Evolutionary conservation across 2,888 invertebrate species (phyloP).

Genomic region (Pinctada fucata): DNA sequence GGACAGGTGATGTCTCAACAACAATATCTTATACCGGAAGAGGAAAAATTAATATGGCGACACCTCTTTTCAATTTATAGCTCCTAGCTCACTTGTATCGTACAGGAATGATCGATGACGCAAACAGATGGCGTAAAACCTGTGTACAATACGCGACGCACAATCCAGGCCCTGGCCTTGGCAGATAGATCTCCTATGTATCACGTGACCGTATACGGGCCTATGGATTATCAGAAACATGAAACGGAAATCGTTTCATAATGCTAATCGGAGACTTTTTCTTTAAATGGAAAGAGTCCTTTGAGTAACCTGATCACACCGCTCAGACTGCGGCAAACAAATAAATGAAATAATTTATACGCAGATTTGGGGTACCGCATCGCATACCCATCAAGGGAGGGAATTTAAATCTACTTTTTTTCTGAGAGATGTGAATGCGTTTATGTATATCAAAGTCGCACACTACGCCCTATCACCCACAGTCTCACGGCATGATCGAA

Average conservation of each 20-base stretch:
- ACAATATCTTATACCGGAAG: too few species aligned
- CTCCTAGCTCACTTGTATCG: too few species aligned
- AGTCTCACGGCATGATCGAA: slow-evolving; percentile 44
- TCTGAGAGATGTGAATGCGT: background rate
- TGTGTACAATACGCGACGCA: background rate
- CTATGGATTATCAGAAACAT: background rate
- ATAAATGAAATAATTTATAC: background rate
- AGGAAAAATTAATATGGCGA: background rate
- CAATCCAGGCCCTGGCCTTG: background rate
- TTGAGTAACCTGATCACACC: background rate
- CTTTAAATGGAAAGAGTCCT: background rate
- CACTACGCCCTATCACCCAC: slow-evolving; percentile 39
- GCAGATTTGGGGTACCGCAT: background rate
- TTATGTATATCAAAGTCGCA: background rate
- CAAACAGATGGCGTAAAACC: too few species aligned
- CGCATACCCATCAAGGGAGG: background rate
- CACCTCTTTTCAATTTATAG: too few species aligned
- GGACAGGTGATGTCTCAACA: too few species aligned
- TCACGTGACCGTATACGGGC: background rate
- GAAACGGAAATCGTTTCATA: background rate
- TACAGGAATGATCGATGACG: background rate
- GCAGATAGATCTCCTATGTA: background rate
- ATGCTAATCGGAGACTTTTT: background rate
- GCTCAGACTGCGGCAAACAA: background rate
- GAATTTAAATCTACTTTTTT: background rate